Evolutionary conservation across 2,888 invertebrate genomes (phyloP).

Genomic region (Helleia helle): DNA sequence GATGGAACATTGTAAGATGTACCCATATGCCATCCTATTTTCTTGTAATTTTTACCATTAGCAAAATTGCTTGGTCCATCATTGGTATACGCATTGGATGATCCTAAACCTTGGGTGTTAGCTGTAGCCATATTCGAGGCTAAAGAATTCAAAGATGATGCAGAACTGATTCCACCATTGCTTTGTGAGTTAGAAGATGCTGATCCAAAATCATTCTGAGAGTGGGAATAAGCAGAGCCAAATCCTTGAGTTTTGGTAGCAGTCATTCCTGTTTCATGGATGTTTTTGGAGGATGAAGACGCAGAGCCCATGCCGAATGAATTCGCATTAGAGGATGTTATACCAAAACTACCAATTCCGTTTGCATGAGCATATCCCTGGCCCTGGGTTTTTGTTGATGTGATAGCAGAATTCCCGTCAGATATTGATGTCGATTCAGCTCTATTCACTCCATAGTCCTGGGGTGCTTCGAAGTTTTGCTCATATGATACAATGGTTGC

Average conservation of each 20-base stretch:
- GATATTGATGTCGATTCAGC: conserved; percentile 42
- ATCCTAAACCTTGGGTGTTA: conserved; percentile 37
- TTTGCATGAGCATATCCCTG: conserved; percentile 19
- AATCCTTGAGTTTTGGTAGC: conserved; percentile 3
- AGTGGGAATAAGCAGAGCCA: conserved; percentile 5
- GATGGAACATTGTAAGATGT: conserved; percentile 42
- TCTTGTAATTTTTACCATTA: conserved; percentile 31
- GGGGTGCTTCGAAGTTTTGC: conserved; percentile 43
- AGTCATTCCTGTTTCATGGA: background rate
- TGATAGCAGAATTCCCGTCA: conserved; percentile 36
- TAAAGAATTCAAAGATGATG: conserved; percentile 27
- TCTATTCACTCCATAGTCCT: conserved; percentile 25
- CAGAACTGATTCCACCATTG: conserved; percentile 1
- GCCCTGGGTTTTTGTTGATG: conserved; percentile 38
- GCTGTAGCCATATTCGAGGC: conserved; percentile 21
- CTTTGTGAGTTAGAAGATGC: conserved; percentile 4
- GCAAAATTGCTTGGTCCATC: conserved; percentile 21
- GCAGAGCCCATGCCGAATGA: conserved; percentile 3
- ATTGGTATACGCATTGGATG: conserved; percentile 39
- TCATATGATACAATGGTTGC: conserved; percentile 48
- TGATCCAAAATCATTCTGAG: conserved; percentile 3
- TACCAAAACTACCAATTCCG: conserved; percentile 3
- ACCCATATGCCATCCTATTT: conserved; percentile 54
- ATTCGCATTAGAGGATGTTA: conserved; percentile 4
- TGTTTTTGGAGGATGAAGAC: conserved; percentile 5